Base-by-base conservation (phyloP, 2,888 invertebrate species). In the Epinotia nisella region DNA sequence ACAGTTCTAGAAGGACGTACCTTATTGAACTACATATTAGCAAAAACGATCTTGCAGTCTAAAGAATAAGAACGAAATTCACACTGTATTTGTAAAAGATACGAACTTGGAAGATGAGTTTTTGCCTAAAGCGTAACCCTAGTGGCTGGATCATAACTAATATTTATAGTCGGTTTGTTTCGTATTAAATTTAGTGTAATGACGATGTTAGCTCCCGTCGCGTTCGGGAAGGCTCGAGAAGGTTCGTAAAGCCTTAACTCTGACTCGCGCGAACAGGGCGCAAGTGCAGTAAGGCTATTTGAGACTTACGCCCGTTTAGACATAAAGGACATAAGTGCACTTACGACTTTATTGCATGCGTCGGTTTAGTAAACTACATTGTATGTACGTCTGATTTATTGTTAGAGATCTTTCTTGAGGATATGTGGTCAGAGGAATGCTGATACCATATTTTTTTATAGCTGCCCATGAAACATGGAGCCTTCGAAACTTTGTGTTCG, bases 151-250 rank as follows among this genome's bases (percentile, higher is more conserved):
- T 85, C 87, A 85, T 87, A 87, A 90, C 89, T 87, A 89, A 87
- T 87, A 86, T 89, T 89, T 89, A 90, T 87, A 86, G 83, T 82
- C 82, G 81, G 85, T 87, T 88, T 87, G 86, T 87, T 88, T 88
- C 90, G 82, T 88, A 89, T 89, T 83, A 87, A 89, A 88, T 89
- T 87, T 88, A 84, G 84, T 87, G 83, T 85, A 87, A 87, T 87
- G 85, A 87, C 83, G 85, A 86, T 82, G 83, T 80, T 79, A 77
- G 69, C 69, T 68, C 72, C 67, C 68, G 68, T 74, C 66, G 71
- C 55, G 55, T 17, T 39, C 70, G 73, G 49, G 59, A 51, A 71
- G 66, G 56, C 24, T 66, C 66, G 66, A 41, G 66, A 41, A 53
- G 49, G 58, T 41, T 62, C 69, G 75, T 75, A 66, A 73, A 75